Conservation (phyloP, 2,888 invertebrate species). For the Mactromeris polynyma region DNA sequence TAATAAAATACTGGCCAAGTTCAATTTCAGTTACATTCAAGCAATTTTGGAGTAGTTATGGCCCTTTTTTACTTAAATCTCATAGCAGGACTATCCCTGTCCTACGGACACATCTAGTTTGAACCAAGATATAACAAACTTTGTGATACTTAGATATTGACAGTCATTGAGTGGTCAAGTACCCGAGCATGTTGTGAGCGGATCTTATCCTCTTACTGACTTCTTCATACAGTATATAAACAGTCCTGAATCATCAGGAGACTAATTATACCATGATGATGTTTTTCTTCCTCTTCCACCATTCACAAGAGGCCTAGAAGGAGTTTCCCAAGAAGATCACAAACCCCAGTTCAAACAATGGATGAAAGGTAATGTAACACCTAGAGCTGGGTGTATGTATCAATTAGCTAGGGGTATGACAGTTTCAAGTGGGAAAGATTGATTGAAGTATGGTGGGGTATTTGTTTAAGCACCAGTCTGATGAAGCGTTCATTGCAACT, state of each 20-base stretch:
- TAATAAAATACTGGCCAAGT: no score
- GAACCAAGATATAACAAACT: neutral
- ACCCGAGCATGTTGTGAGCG: neutral
- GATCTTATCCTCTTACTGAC: neutral
- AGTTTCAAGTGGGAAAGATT: constrained; percentile 45
- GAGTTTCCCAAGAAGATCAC: constrained; percentile 8
- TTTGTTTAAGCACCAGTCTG: constrained; percentile 13
- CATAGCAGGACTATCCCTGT: no score
- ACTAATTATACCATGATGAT: neutral
- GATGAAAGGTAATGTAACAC: constrained; percentile 46
- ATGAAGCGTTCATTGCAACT: constrained; percentile 22
- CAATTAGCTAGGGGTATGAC: constrained; percentile 56
- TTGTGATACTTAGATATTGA: neutral
- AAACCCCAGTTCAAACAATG: constrained; percentile 6
- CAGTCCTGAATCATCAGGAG: neutral
- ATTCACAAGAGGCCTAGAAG: neutral
- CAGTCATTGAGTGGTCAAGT: constrained; percentile 5
- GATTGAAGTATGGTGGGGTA: constrained; percentile 40
- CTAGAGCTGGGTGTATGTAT: constrained; percentile 26
- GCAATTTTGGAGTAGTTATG: no score
- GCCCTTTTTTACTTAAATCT: no score
- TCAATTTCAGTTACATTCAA: no score
- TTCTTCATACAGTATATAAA: neutral
- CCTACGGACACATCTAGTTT: no score
- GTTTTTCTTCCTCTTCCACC: constrained; percentile 1